Base-by-base conservation (phyloP, 2,888 invertebrate species). In the Pyralis farinalis region DNA sequence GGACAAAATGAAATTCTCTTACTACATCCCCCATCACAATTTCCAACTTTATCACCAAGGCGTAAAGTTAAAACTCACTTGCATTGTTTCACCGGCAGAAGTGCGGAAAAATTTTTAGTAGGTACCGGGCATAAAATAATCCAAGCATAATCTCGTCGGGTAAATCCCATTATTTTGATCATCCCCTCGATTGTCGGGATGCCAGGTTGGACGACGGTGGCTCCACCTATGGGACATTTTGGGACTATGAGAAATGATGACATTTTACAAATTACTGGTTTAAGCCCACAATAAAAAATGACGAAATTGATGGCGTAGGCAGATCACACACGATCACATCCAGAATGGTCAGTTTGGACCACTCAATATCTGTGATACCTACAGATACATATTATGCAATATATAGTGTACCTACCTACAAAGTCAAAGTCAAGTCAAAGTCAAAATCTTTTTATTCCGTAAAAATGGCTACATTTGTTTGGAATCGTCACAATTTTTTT, bases 81-180 rank as follows among this genome's bases (percentile, higher is more conserved):
- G 43, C 0, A 9, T 6, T 0, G 1, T 9, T 1, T 6, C 9
- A 12, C 33, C 44, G 41, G 51, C 49, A 41, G 44, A 44, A 43
- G 29, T 53, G 53, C 59, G 55, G 69, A 72, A 73, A 73, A 70
- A 60, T 69, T 78, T 81, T 81, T 79, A 77, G 69, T 73, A 69
- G 61, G 69, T 71, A 69, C 72, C 71, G 76, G 56, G 74, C 68
- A 76, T 74, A 75, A 74, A 79, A 86, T 89, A 88, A 90, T 89
- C 88, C 88, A 47, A 58, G 68, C 71, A 76, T 90, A 90, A 90
- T 89, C 89, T 85, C 75, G 75, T 65, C 67, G 65, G 71, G 68
- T 59, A 83, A 88, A 90, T 89, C 87, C 88, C 80, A 85, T 89
- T 89, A 85, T 84, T 80, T 64, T 69, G 82, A 86, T 83, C 77